Evolutionary conservation across 2,888 invertebrate species (phyloP), one percentile per base, ranked within the genome.

Genomic region (Subacronicta megacephala): DNA sequence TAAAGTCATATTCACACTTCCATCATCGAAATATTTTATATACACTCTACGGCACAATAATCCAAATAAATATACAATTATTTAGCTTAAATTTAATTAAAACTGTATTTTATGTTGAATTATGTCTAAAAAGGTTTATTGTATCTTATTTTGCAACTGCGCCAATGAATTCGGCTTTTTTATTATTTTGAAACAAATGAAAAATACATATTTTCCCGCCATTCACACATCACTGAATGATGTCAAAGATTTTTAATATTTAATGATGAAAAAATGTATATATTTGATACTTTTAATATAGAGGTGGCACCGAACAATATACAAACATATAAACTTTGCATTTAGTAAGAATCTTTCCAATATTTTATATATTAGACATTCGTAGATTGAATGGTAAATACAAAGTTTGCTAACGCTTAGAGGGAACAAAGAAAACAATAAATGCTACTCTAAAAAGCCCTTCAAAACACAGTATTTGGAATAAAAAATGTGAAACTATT

Each of bases 181-280:
- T 57, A 46, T 66, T 54, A 54, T 58, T 59, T 62, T 51, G 10
- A 31, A 53, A 38, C 13, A 58, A 54, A 41, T 9, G 35, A 26
- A 59, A 46, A 13, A 7, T 26, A 26, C 16, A 54, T 31, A 31
- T n/a, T 31, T 61, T 26, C 37, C 68, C 42, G 73, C 73, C 75
- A 71, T 75, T 68, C 54, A 58, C 29, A 63, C 72, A 71, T 72
- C 77, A 77, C 72, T 54, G 51, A 56, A 64, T 53, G 65, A 73
- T 78, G 75, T 74, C 72, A 70, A 77, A 78, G 73, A 73, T 66
- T 62, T 66, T 62, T 60, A 68, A 53, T 66, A 59, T 62, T 61
- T 66, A 75, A 56, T 64, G 54, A 72, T 72, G 67, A 72, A 68
- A 75, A 12, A 75, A 70, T 82, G 78, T 82, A 77, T 78, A 81